These are phyloP conservation scores for Meliscaeva auricollis DNA, from an alignment of 2,888 invertebrate genomes.

Conservation along the genomic window DNA sequence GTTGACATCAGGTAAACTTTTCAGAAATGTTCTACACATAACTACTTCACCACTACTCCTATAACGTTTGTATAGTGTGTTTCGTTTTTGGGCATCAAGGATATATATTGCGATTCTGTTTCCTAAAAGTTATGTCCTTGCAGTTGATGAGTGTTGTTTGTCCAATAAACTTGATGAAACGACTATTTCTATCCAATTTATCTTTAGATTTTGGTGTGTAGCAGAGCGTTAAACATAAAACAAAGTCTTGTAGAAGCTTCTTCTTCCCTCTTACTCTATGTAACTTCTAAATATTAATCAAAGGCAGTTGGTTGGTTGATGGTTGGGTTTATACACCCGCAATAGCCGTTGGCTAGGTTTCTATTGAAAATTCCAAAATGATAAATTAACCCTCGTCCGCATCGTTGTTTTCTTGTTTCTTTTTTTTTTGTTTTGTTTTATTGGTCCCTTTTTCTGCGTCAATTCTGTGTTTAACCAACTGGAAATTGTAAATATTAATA, in stretches of 20 bases:
- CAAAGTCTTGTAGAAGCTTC: not conserved
- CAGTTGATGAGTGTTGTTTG: constrained; percentile 33
- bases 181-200: constrained; percentile 45
- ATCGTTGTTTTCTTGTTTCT: not conserved
- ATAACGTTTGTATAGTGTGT: no score
- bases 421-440: no score
- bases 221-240: constrained; percentile 2
- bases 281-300: constrained; percentile 48
- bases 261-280: not conserved
- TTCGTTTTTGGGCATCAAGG: no score
- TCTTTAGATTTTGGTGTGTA: constrained; percentile 1
- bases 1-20: no score
- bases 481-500: constrained; percentile 72
- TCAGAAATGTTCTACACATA: no score
- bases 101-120: no score
- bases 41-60: no score
- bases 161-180: constrained; percentile 52
- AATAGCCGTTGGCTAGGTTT: constrained; percentile 43
- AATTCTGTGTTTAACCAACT: constrained; percentile 57
- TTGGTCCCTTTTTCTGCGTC: constrained; percentile 4
- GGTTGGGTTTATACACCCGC: constrained; percentile 5
- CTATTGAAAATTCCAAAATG: constrained; percentile 59
- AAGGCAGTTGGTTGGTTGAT: constrained; percentile 18
- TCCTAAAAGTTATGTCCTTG: constrained; percentile 4
- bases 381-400: constrained; percentile 56